These are phyloP conservation scores for Charanyca ferruginea DNA, from an alignment of 2,888 invertebrate genomes.

Conservation along the genomic window DNA sequence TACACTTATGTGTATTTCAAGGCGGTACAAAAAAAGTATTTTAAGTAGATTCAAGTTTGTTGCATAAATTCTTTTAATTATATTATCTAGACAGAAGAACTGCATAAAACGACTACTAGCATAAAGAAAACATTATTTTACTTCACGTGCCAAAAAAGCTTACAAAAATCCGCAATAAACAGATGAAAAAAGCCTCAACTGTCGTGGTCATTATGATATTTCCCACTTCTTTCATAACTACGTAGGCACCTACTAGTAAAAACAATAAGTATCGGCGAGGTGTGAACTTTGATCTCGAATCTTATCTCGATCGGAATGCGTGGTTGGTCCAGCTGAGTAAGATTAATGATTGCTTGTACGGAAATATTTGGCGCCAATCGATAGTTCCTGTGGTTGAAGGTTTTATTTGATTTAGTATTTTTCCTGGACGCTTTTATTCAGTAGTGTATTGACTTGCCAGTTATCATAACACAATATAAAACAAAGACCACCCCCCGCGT, in stretches of 20 bases:
- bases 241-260: constrained; percentile 57
- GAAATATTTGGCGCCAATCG: constrained; percentile 64
- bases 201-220: neutral
- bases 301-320: constrained; percentile 67
- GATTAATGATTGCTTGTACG: constrained; percentile 61
- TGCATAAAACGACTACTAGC: too few relatives aligned
- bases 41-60: too few relatives aligned
- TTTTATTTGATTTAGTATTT: constrained; percentile 1
- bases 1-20: too few relatives aligned
- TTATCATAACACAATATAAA: too few relatives aligned
- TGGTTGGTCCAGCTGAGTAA: constrained; percentile 37
- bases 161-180: neutral
- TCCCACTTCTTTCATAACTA: constrained; percentile 25
- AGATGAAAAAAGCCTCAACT: neutral
- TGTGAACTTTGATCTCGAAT: constrained; percentile 67
- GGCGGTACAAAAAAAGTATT: too few relatives aligned
- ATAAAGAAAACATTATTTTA: neutral
- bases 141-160: neutral
- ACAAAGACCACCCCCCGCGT: too few relatives aligned
- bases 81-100: too few relatives aligned
- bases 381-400: constrained; percentile 17
- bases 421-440: too few relatives aligned
- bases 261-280: constrained; percentile 68
- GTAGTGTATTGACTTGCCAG: too few relatives aligned
- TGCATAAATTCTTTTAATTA: too few relatives aligned